Conservation (phyloP, 2,888 invertebrate genomes). For the Lepeophtheirus nordmannii region DNA sequence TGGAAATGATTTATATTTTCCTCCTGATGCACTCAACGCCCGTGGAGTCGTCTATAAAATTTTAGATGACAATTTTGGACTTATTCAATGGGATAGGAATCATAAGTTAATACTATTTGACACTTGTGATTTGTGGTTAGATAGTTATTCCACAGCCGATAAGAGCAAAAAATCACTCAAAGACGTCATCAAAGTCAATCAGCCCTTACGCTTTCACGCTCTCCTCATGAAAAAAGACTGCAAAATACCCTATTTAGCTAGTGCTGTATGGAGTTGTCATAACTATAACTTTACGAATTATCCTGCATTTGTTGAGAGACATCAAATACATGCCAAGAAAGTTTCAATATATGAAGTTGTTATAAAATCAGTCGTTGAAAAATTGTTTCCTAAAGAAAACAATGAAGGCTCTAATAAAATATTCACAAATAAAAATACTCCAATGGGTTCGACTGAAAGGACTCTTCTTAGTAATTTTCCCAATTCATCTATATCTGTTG, state of each 20-base stretch:
- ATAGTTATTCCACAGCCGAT: not conserved
- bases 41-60: not conserved
- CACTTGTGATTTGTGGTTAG: conserved; percentile 13
- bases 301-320: not conserved
- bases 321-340: conserved; percentile 11
- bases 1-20: not conserved
- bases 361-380: not conserved
- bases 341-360: conserved; percentile 1
- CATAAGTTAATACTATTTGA: conserved; percentile 10
- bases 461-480: too few relatives aligned
- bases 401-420: too few relatives aligned
- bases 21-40: not conserved
- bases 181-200: not conserved
- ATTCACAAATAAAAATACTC: too few relatives aligned
- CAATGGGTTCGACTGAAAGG: too few relatives aligned
- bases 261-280: not conserved
- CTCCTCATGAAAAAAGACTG: not conserved
- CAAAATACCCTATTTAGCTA: conserved; percentile 10
- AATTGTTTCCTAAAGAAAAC: not conserved
- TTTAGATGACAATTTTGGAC: conserved; percentile 18
- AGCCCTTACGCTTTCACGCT: conserved; percentile 1
- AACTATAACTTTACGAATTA: not conserved
- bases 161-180: not conserved
- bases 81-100: not conserved
- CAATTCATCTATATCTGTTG: too few relatives aligned